Conservation (phyloP, 92 coral and sea anemone species). For the Zoanthus gigantus region DNA sequence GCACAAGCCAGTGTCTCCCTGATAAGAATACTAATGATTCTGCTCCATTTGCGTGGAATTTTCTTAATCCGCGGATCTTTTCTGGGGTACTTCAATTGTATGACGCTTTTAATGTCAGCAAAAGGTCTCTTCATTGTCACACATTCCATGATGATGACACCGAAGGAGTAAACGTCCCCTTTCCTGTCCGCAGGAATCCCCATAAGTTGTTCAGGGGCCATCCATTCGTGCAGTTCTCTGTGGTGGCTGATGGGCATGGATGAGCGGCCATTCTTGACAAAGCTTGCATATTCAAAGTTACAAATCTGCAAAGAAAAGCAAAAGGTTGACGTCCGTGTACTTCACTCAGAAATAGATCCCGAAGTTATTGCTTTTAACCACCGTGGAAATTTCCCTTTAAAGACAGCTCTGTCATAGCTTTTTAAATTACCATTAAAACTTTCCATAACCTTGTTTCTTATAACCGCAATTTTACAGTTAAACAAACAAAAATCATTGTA, state of each 20-base stretch:
- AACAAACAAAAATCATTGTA: no score
- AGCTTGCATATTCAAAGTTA: conserved; percentile 87
- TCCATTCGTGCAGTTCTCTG: conserved; percentile 75
- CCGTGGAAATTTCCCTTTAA: no score
- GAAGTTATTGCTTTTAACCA: no score
- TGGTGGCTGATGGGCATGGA: conserved; percentile 85
- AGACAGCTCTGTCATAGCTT: no score
- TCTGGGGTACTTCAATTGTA: conserved; percentile 44
- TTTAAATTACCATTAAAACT: no score
- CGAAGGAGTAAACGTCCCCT: conserved; percentile 90
- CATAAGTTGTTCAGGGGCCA: conserved; percentile 96
- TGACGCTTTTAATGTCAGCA: conserved; percentile 55
- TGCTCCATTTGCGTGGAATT: conserved; percentile 80
- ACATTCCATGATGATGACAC: conserved; percentile 87
- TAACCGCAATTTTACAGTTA: no score
- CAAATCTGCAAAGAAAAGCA: conserved; percentile 71
- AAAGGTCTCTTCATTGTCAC: conserved; percentile 76
- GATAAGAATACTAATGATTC: conserved; percentile 72
- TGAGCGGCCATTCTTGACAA: conserved; percentile 49
- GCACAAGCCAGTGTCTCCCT: conserved; percentile 78
- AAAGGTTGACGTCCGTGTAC: no score
- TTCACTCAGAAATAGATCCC: no score
- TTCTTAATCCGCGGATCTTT: conserved; percentile 75
- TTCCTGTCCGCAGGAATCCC: conserved; percentile 85
- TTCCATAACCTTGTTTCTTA: no score